Conservation (phyloP, 2,797 vertebrate genomes). For the Lepus oiostolus region DNA sequence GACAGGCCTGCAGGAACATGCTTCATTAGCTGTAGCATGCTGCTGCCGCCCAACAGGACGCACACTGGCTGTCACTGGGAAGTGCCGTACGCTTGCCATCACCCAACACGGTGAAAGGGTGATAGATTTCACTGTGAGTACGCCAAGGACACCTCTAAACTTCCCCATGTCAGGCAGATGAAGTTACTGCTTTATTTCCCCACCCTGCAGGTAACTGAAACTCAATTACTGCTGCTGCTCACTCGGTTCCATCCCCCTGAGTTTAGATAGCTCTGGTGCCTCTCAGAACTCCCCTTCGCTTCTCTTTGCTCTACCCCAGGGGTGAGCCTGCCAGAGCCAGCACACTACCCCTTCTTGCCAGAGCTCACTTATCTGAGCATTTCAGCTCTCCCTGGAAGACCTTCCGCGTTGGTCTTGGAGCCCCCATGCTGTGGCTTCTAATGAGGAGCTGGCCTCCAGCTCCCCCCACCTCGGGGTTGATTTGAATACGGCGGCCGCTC, state of each 20-base stretch:
- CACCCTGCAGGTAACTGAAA: constrained; percentile 84
- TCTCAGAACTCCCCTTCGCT: constrained; percentile 84
- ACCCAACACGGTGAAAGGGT: constrained; percentile 76
- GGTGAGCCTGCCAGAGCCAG: constrained; percentile 73
- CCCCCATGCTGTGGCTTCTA: constrained; percentile 81
- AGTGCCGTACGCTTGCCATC: constrained; percentile 59
- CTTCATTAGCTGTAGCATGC: constrained; percentile 63
- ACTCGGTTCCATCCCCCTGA: constrained; percentile 79
- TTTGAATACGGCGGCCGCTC: constrained; percentile 79
- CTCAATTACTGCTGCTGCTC: constrained; percentile 81
- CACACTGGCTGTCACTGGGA: constrained; percentile 62
- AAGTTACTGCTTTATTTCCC: constrained; percentile 80
- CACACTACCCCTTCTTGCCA: constrained; percentile 66
- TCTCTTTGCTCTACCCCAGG: constrained; percentile 80
- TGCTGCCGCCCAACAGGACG: constrained; percentile 21
- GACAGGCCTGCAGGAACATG: constrained; percentile 58
- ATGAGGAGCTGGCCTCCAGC: constrained; percentile 73
- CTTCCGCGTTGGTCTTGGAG: constrained; percentile 73
- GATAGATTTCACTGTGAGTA: constrained; percentile 68
- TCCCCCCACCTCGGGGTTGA: constrained; percentile 73
- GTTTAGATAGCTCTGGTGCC: constrained; percentile 80
- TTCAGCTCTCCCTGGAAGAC: constrained; percentile 80
- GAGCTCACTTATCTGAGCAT: constrained; percentile 69
- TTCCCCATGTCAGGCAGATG: constrained; percentile 73
- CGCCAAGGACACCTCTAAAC: constrained; percentile 82